Base-by-base conservation (phyloP, 2,113 vertebrate species). In the Alectura lathami region DNA sequence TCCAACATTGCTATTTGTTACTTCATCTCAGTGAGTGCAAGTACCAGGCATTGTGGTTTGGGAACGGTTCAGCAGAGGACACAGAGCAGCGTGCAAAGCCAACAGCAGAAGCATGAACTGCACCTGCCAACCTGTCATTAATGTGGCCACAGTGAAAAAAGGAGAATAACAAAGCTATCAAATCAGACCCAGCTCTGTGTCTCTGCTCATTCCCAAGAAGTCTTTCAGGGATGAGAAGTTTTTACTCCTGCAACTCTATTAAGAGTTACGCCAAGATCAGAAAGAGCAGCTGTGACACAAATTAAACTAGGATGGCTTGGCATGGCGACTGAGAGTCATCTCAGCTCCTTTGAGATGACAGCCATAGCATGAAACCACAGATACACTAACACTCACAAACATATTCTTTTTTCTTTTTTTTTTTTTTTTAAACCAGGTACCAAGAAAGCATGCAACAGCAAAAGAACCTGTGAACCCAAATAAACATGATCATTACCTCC, bases 311-410 rank as follows among this genome's bases (percentile, higher is more conserved):
- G 48, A 63, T 51, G 59, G 67, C 80, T 53, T 96, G 86, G 95
- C 89, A 93, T 81, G 91, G 53, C 53, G 89, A 73, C 70, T 74
- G 78, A 96, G 94, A 95, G 88, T 92, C 96, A 81, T 94, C 88
- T 96, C 84, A 94, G 76, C 92, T 97, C 92, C 96, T 79, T 76
- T 40, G 68, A 97, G 69, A 89, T 96, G 96, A 96, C 94, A 97
- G 93, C 83, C 96, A 95, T 90, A 72, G 94, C 96, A 97, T 68
- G 73, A 96, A 95, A 96, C 63, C 77, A 95, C 93, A 91, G 79
- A 96, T 92, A 88, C 80, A 51, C 43, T 87, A 95, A 86, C 89
- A 95, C 94, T 95, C 96, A 78, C 92, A 96, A 97, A 96, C 81
- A 91, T 54, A 94, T 87, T 48, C 9, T 32, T 9, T 12, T 56